Evolutionary conservation across 2,797 vertebrate genomes (phyloP), one percentile per base, ranked within the genome.

Genomic region (Brachyalestes nurse): DNA sequence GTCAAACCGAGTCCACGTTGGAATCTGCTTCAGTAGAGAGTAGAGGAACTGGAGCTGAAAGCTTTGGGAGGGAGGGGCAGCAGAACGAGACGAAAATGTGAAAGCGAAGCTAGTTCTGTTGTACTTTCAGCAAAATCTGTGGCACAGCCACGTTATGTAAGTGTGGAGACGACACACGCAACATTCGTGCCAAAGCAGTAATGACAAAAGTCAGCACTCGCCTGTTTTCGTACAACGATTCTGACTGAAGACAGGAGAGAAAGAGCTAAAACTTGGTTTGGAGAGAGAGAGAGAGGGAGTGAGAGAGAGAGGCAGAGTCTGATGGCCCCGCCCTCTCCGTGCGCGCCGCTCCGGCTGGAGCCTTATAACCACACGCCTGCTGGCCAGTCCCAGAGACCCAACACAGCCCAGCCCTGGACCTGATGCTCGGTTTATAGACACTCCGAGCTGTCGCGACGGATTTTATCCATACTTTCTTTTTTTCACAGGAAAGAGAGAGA

Each of bases 321-420:
- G 42, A 42, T 6, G 42, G 91, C 93, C 92, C 93, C 94, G 91
- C 93, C 94, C 92, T 91, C 86, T 57, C 82, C 61, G 75, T 28
- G 28, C 72, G 83, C 78, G 10, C 53, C 6, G 58, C 81, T 83
- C 80, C 73, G 84, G 77, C 73, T 23, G 91, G 82, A 83, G 92
- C 91, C 89, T 94, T 95, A 95, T 92, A 95, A 95, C 89, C 90
- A 90, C 85, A 89, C 89, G 91, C 87, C 88, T 89, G 87, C 87
- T 87, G 78, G 86, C 83, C 86, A 86, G 86, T 84, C 87, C 85
- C 89, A 86, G 91, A 93, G 89, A 93, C 88, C 88, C 88, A 89
- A 90, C 88, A 88, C 91, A 88, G 87, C 38, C n/a, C 40, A 42
- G 88, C 92, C 81, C 89, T 90, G 93, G 93, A 93, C 82, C 74